Conservation (phyloP, 2,113 vertebrate species). For the Pelecanoides urinatrix region DNA sequence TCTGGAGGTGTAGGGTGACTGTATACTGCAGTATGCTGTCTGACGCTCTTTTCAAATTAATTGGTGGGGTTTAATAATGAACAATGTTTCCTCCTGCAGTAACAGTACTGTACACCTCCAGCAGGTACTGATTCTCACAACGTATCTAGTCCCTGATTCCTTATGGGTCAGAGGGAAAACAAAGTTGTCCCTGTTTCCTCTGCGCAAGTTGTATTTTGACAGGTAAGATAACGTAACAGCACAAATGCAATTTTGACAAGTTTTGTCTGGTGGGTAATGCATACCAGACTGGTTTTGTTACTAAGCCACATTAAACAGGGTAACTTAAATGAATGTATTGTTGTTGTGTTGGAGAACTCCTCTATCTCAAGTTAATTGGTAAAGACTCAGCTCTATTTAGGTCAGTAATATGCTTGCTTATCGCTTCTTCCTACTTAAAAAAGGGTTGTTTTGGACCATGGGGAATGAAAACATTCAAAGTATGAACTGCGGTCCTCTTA, state of each 20-base stretch:
- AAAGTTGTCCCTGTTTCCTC: neutral
- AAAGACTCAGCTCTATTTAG: neutral
- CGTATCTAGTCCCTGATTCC: accelerated
- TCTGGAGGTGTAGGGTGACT: neutral
- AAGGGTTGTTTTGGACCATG: neutral
- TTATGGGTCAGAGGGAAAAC: neutral
- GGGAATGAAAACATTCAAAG: constrained; percentile 13
- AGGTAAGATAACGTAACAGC: neutral
- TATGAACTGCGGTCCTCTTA: neutral
- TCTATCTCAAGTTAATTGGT: neutral
- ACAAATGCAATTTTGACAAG: neutral
- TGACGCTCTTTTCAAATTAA: neutral
- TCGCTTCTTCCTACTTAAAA: neutral
- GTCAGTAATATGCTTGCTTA: neutral
- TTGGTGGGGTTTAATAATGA: neutral
- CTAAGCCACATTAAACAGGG: neutral
- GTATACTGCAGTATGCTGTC: neutral
- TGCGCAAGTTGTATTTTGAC: neutral
- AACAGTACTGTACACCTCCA: neutral
- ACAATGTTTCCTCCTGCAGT: neutral
- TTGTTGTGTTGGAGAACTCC: neutral
- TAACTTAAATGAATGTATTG: neutral
- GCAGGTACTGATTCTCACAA: neutral
- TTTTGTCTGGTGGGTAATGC: neutral
- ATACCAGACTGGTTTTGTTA: neutral